Evolutionary conservation across 2,113 vertebrate species (phyloP).

Genomic region (Tetraodon nigroviridis): DNA sequence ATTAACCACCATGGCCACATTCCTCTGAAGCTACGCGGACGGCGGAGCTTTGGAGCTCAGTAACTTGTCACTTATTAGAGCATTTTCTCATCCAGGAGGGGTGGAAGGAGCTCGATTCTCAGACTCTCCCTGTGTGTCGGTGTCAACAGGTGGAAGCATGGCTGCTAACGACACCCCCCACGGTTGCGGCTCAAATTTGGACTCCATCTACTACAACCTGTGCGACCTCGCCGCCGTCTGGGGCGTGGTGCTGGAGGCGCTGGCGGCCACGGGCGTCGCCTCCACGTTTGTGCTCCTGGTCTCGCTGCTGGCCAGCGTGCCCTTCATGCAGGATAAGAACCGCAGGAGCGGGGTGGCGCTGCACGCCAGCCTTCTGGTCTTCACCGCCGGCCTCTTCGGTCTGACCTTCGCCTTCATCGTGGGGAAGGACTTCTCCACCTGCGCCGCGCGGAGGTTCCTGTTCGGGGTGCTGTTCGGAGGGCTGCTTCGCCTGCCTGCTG

Average conservation of each 20-base stretch:
- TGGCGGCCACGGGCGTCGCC: slow-evolving; percentile 78
- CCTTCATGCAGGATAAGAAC: slow-evolving; percentile 78
- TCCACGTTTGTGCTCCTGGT: slow-evolving; percentile 80
- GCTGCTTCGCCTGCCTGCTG: slow-evolving; percentile 88
- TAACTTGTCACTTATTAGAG: too few species aligned
- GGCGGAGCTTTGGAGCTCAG: background rate
- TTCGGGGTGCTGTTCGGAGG: slow-evolving; percentile 86
- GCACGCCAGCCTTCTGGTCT: slow-evolving; percentile 79
- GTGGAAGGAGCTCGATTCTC: background rate
- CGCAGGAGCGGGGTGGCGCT: slow-evolving; percentile 78
- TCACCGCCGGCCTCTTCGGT: slow-evolving; percentile 84
- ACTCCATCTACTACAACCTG: slow-evolving; percentile 85
- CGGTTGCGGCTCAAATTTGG: slow-evolving; percentile 78
- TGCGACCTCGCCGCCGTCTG: slow-evolving; percentile 81
- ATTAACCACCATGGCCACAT: slow-evolving; percentile 33
- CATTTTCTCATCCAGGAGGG: too few species aligned
- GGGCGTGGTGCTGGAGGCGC: slow-evolving; percentile 87
- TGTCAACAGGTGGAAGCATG: slow-evolving; percentile 26
- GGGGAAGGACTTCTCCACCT: slow-evolving; percentile 83
- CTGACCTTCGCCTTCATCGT: slow-evolving; percentile 90
- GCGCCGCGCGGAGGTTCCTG: slow-evolving; percentile 86
- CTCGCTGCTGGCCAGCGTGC: slow-evolving; percentile 84
- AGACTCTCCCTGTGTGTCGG: slow-evolving; percentile 16
- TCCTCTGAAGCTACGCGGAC: background rate
- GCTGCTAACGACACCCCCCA: slow-evolving; percentile 58